Percentiles rank a stretch among this genome's conserved stretches.
phyloP scores from a whole-genome alignment of 2,113 vertebrate species.

The Gambusia affinis region DNA sequence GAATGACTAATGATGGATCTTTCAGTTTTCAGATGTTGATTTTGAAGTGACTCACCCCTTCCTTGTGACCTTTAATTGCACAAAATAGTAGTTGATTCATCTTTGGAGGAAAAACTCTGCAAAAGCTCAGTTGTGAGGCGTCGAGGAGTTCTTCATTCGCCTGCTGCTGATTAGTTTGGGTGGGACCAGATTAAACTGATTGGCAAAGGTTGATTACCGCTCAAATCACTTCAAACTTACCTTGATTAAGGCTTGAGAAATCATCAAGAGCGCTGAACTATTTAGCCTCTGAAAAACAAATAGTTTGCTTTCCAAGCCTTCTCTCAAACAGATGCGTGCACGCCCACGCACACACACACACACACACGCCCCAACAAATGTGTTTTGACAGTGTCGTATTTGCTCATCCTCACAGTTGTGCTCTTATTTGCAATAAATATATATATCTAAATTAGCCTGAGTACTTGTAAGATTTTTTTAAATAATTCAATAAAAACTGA shows the following conservation, averaged over 20 bases:
- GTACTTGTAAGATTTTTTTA: neutral
- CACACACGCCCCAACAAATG: slow-evolving; percentile 1
- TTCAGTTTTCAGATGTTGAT: slow-evolving; percentile 52
- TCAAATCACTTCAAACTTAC: slow-evolving; percentile 55
- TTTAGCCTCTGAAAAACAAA: slow-evolving; percentile 53
- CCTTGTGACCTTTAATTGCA: slow-evolving; percentile 67
- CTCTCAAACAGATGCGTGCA: neutral
- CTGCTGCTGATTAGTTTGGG: slow-evolving; percentile 64
- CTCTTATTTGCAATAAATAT: slow-evolving; percentile 18
- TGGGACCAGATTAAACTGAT: slow-evolving; percentile 54
- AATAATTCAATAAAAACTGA: neutral
- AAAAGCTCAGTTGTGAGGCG: slow-evolving; percentile 35
- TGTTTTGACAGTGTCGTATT: slow-evolving; percentile 11
- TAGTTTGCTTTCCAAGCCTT: slow-evolving; percentile 45
- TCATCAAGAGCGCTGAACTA: slow-evolving; percentile 29
- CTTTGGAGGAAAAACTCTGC: slow-evolving; percentile 23
- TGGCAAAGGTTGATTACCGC: slow-evolving; percentile 63
- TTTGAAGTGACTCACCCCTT: slow-evolving; percentile 70
- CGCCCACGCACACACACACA: slow-evolving; percentile 17
- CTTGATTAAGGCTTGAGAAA: slow-evolving; percentile 64
- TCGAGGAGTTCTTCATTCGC: slow-evolving; percentile 24
- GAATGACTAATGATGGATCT: slow-evolving; percentile 61
- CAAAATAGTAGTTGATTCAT: slow-evolving; percentile 46
- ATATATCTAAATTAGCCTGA: neutral
- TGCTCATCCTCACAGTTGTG: slow-evolving; percentile 13